Base-by-base conservation (phyloP, 2,888 invertebrate genomes). In the Cerceris rybyensis region DNA sequence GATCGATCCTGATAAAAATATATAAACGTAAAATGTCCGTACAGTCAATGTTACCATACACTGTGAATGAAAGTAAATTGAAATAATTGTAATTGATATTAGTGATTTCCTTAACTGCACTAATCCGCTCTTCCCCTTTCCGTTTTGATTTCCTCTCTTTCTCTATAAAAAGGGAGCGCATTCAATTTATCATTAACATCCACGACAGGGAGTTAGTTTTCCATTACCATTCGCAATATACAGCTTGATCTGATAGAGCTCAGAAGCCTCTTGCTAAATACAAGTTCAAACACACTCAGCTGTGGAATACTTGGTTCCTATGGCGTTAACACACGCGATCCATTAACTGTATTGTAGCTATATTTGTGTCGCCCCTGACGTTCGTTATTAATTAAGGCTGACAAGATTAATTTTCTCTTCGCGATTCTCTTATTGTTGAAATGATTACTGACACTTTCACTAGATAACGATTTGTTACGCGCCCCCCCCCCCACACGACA, bases 251-350 rank as follows among this genome's bases (percentile, higher is more conserved):
- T 41, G 13, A 41, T 13, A 58, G 7, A 2, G 5, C 39, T 14
- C 39, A 41, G 6, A n/a, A 58, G 58, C 14, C n/a, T 41, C 17
- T 58, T 41, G 41, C 5, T 46, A 60, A 46, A 60, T 58, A 42
- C 58, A 58, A 58, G 16, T 46, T 46, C 43, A 14, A 46, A 14
- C 16, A 13, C 17, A 46, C 14, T 60, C 60, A 60, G 17, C 14
- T 46, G 16, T 14, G 43, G 46, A 46, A 43, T 46, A 46, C 11
- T 60, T 60, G n/a, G 59, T 41, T 16, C 11, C 14, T 60, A 16
- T 41, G 39, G 14, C 13, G 41, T 41, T 2, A 58, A 58, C 41
- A 41, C 58, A 58, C 58, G 13, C 41, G 58, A 41, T 8, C 54
- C 54, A 8, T 11, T 16, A 55, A 55, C 54, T 17, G 8, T 17